A percentile compares a stretch with the other conserved stretches of the same genome.
phyloP scores from a whole-genome alignment of 2,888 invertebrate species.

The Trachelus iudaicus region DNA sequence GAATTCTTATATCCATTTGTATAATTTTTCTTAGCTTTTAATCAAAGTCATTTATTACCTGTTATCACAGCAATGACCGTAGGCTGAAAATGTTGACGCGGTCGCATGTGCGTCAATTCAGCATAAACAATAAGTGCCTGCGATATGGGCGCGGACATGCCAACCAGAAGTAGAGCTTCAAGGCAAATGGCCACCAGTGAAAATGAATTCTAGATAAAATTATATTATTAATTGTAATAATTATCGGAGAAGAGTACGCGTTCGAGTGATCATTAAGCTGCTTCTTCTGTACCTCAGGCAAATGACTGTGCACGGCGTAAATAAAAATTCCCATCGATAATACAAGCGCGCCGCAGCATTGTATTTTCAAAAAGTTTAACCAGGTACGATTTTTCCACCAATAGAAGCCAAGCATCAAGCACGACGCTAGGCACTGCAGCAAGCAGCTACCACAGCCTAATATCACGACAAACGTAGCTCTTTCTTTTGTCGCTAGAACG shows the following conservation, averaged over 20 bases:
- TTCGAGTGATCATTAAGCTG: neutral
- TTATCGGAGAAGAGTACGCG: neutral
- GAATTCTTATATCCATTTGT: neutral
- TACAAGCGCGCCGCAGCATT: constrained; percentile 76
- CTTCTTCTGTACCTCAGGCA: constrained; percentile 54
- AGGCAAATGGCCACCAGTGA: constrained; percentile 72
- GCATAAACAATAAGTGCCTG: constrained; percentile 78
- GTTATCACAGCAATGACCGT: constrained; percentile 77
- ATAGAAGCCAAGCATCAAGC: constrained; percentile 66
- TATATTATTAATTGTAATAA: constrained; percentile 1
- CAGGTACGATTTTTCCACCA: constrained; percentile 69
- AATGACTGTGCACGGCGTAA: constrained; percentile 59
- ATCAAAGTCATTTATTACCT: constrained; percentile 59
- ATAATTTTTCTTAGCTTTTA: no score
- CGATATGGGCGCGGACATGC: constrained; percentile 78
- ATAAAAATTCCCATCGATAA: constrained; percentile 75
- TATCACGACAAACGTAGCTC: constrained; percentile 65
- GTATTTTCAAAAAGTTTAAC: constrained; percentile 75
- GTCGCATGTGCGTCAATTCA: constrained; percentile 72
- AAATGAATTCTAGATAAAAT: constrained; percentile 69
- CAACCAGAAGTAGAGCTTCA: constrained; percentile 75
- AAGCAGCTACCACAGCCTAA: constrained; percentile 70
- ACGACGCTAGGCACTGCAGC: constrained; percentile 66
- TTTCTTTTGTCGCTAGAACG: constrained; percentile 49
- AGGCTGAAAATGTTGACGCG: constrained; percentile 70